A percentile compares a stretch with the other conserved stretches of the same genome.
These are phyloP conservation scores for Anoura caudifer DNA, from an alignment of 2,113 vertebrate genomes.

Conservation along the genomic window DNA sequence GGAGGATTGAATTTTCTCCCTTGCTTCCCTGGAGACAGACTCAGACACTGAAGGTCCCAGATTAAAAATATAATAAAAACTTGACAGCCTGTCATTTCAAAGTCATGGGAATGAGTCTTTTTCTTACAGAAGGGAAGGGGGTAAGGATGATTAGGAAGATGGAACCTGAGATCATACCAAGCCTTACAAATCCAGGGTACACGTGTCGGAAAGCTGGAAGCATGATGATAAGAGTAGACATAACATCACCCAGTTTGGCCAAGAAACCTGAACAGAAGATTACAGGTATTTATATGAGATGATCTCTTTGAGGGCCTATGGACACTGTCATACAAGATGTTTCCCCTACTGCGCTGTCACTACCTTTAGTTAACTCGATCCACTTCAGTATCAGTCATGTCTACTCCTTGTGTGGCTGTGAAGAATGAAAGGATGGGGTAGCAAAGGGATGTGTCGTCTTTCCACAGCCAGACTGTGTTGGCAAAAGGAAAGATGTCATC, in stretches of 20 bases:
- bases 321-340: neutral
- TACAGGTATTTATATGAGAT: neutral
- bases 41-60: neutral
- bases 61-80: neutral
- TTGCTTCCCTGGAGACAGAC: neutral
- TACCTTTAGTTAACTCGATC: neutral
- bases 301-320: neutral
- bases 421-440: neutral
- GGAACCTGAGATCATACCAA: neutral
- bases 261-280: neutral
- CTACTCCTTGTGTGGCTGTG: neutral
- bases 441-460: neutral
- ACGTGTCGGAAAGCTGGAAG: neutral
- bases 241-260: neutral
- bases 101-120: neutral
- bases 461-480: neutral
- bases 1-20: neutral
- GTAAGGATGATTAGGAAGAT: neutral
- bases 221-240: rapidly evolving
- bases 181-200: neutral
- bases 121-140: neutral
- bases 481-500: neutral
- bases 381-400: no score
- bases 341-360: neutral
- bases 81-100: neutral